Evolutionary conservation across 1,140 invertebrate species (phyloP), one percentile per base, ranked within the genome.

Genomic region (Drosophila dunni): DNA sequence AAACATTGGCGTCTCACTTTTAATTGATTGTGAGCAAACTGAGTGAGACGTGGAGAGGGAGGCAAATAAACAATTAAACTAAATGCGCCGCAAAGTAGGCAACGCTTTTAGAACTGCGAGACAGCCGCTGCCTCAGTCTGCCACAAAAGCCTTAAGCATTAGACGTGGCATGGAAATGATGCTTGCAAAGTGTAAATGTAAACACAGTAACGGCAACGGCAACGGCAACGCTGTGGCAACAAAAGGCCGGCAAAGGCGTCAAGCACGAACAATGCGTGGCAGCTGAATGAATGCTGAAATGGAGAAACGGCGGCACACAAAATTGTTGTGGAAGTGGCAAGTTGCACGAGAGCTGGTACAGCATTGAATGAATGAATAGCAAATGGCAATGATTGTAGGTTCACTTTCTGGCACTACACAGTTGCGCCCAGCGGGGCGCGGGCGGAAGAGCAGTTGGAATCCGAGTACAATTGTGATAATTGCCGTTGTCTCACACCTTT

Each of bases 1-100:
- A 89, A 89, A 89, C 84, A 89, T 89, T 89, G 85, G 76, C 81
- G 74, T 78, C 88, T 89, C 51, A 70, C 74, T 81, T 89, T 86
- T 89, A 89, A 89, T 89, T 89, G 84, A 89, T 89, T 89, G 84
- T 89, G 75, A 78, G 67, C 84, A 84, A 89, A 81, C 81, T 88
- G 84, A 80, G 82, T 29, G 24, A 29, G 24, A 29, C 24, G 6
- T 29, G 81, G 46, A 33, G 13, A 17, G 20, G 5, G 5, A 61
- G 17, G 74, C 78, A 89, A 88, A 88, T 89, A 89, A 89, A 89
- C 84, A 89, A 90, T 89, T 89, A 84, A 89, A 84, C 80, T 89
- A 89, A 89, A 89, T 89, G 84, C 84, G 78, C 84, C 83, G 73
- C 83, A 88, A 88, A 88, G 84, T 88, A 82, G 83, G 84, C 83